Base-by-base conservation (phyloP, 1,140 invertebrate genomes). In the Pachypeltis micranthus region DNA sequence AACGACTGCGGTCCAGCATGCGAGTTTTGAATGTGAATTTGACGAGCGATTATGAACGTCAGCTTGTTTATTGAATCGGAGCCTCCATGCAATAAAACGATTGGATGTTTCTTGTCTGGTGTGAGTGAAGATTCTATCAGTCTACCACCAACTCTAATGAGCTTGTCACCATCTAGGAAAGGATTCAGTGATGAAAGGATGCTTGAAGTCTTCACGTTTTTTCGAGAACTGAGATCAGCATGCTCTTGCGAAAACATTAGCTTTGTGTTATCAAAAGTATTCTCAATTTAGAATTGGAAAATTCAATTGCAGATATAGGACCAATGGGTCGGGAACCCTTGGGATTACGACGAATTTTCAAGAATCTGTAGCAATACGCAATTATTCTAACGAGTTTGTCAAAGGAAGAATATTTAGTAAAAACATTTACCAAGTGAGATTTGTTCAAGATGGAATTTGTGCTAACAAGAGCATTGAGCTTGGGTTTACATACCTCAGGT, bases 61-160 rank as follows among this genome's bases (percentile, higher is more conserved):
- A 51, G 31, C 21, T 21, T 51, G 21, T 51, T 51, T 3, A 67
- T 61, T 14, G 72, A 71, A 3, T 77, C 59, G 25, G 67, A 64
- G 67, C 74, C 66, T 23, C 69, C 69, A 10, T 65, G 29, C 25
- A 73, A 71, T 31, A 74, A 57, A 12, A 78, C 44, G 16, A 76
- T 72, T 0, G 75, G 76, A 68, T 77, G 74, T 64, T 74, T 75
- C 24, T 70, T 67, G 26, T 71, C 67, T 24, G 27, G 26, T 57
- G 24, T 55, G 4, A 62, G 44, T 4, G 44, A 3, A 2, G 66
- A n/a, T 34, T 57, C 47, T 19, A 7, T 2, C 28, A 61, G 26
- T 23, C 57, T 25, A 26, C 64, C 66, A 21, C 66, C 61, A 1
- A 62, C 51, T 25, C 66, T 58, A 19, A 67, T 63, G 7, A 67